phyloP scores from a whole-genome alignment of 2,113 vertebrate species.

The Mellivora capensis region DNA sequence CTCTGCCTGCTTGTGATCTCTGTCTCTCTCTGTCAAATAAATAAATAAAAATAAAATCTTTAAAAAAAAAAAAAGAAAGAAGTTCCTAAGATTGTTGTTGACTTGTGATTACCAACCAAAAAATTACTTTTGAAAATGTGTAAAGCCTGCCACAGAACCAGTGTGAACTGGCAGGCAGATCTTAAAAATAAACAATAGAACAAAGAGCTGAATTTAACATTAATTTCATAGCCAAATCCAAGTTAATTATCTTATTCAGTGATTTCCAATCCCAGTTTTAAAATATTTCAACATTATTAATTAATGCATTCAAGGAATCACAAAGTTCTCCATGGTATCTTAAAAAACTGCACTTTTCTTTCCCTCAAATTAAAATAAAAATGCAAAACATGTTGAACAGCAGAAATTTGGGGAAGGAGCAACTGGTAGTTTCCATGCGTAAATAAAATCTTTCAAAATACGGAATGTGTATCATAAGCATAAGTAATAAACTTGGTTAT shows the following conservation, averaged over 20 bases:
- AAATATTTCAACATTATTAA: neutral
- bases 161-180: neutral
- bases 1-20: too few species aligned
- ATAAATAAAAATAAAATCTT: too few species aligned
- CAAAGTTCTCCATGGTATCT: neutral
- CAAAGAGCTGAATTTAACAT: neutral
- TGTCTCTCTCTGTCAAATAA: too few species aligned
- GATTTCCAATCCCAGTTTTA: conserved; percentile 4
- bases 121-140: neutral
- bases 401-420: neutral
- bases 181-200: neutral
- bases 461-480: neutral
- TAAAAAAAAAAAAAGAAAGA: too few species aligned
- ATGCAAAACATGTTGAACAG: neutral
- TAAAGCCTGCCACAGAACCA: neutral
- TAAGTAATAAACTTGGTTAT: neutral
- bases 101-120: neutral
- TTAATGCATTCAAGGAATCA: neutral
- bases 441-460: neutral
- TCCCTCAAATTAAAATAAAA: conserved; percentile 45
- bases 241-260: neutral
- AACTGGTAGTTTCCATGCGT: neutral
- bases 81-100: neutral
- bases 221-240: conserved; percentile 11
- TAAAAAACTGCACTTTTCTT: neutral